Base-by-base conservation (phyloP, 2,888 invertebrate species). In the Hyles lineata region DNA sequence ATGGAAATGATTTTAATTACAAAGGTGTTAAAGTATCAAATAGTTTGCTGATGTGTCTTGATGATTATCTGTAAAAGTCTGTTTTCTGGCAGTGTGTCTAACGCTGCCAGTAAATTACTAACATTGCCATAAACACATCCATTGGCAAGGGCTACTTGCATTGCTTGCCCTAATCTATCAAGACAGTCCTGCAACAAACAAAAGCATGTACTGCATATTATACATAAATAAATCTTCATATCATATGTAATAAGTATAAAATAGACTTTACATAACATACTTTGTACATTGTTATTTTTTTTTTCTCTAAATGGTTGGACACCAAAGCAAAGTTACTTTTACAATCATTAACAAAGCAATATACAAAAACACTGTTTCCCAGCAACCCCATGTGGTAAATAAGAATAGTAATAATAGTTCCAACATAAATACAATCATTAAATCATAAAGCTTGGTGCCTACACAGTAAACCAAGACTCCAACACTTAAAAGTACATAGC, bases 121-220 rank as follows among this genome's bases (percentile, higher is more conserved):
- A 97, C 96, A 87, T 97, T 98, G 32, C 98, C 97, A 85, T 97
- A 97, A 63, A 98, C 96, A 87, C 97, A 97, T 75, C 97, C 97
- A 35, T 97, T 96, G 23, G 97, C 96, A 52, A 98, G 92, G 0
- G 97, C 97, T 19, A 98, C 96, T 89, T 98, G 98, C 0, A 98
- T 95, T 0, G 97, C 96, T 87, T 98, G 98, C 0, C 97, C 97
- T 79, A 97, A 96, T 82, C 98, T 95, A 87, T 98, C 98, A 75
- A 98, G 90, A 70, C 96, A 95, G 70, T 96, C 94, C 89, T 97
- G 95, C 29, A 95, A 89, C 73, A 70, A 25, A 60, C 4, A 60
- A 43, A 43, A 43, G 7, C 8, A 35, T 35, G 9, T 9, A 35
- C 11, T 8, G 8, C 43, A 43, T 43, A 15, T 15, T 11, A 43